Conservation (phyloP, 37 sponge, comb jelly and placozoan species). For the Aplysina aerophoba region DNA sequence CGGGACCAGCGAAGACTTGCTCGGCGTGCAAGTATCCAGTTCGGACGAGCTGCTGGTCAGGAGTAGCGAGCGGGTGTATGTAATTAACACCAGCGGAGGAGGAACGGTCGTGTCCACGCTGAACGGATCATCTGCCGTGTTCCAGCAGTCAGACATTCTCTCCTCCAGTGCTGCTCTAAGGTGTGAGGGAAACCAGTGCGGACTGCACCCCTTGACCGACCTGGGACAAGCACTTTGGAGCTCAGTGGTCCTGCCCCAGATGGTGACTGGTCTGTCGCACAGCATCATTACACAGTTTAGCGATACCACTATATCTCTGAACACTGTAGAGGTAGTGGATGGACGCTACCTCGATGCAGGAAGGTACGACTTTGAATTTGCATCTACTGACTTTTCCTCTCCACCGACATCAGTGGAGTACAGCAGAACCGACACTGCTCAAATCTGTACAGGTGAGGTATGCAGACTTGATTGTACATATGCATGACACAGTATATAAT, state of each 20-base stretch:
- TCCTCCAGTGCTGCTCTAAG: background rate
- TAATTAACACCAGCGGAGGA: background rate
- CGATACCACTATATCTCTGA: background rate
- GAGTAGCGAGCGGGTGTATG: background rate
- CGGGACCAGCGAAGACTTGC: background rate
- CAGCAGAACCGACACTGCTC: background rate
- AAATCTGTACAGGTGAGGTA: constrained; percentile 15
- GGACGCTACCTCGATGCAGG: background rate
- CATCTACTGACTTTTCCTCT: background rate
- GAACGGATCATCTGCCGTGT: background rate
- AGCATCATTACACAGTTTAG: background rate
- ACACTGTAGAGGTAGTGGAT: background rate
- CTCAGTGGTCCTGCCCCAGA: too few species aligned
- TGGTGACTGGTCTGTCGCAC: too few species aligned
- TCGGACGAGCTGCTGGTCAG: constrained; percentile 11
- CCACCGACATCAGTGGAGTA: background rate
- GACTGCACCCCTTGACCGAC: background rate
- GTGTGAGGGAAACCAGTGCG: background rate
- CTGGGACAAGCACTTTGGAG: background rate
- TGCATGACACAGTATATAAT: too few species aligned
- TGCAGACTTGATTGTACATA: too few species aligned
- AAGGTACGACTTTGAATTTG: constrained; percentile 1
- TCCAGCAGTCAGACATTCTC: constrained; percentile 14
- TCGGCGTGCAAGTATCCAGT: background rate
- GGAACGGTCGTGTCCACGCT: background rate